phyloP scores from a whole-genome alignment of 2,113 vertebrate genomes.

The Oryzias celebensis region DNA sequence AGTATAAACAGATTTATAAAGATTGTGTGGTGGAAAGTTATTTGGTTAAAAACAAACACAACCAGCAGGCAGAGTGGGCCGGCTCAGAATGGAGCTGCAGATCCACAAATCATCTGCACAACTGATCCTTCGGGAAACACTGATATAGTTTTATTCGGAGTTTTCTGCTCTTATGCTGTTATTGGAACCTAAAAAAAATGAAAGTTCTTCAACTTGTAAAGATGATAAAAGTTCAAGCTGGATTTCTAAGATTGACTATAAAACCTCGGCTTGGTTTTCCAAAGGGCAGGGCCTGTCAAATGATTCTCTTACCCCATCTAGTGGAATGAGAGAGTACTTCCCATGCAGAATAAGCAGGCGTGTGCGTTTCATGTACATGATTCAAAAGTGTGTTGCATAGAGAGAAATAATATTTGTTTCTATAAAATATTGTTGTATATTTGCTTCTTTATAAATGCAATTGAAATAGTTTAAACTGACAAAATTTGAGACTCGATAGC shows the following conservation, averaged over 20 bases:
- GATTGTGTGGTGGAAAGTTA: constrained; percentile 28
- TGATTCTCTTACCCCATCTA: constrained; percentile 71
- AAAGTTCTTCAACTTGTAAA: neutral
- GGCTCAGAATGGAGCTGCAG: constrained; percentile 6
- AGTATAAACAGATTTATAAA: constrained; percentile 35
- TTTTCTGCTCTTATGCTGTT: constrained; percentile 8
- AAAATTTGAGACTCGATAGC: too few relatives aligned
- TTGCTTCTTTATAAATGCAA: neutral
- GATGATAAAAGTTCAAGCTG: constrained; percentile 6
- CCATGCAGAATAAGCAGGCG: neutral
- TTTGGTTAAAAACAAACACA: constrained; percentile 27
- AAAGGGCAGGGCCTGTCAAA: constrained; percentile 24
- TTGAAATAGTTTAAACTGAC: neutral
- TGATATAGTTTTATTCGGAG: neutral
- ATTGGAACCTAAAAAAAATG: neutral
- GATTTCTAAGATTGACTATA: constrained; percentile 19
- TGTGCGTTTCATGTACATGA: neutral
- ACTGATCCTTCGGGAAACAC: neutral
- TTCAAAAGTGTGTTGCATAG: neutral
- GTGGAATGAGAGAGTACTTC: constrained; percentile 50
- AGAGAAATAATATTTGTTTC: neutral
- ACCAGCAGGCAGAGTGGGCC: neutral
- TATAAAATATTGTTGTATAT: neutral
- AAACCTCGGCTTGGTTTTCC: constrained; percentile 14
- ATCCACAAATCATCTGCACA: constrained; percentile 11